phyloP scores from a whole-genome alignment of 1,140 invertebrate genomes.

The Drosophila parabipectinata region DNA sequence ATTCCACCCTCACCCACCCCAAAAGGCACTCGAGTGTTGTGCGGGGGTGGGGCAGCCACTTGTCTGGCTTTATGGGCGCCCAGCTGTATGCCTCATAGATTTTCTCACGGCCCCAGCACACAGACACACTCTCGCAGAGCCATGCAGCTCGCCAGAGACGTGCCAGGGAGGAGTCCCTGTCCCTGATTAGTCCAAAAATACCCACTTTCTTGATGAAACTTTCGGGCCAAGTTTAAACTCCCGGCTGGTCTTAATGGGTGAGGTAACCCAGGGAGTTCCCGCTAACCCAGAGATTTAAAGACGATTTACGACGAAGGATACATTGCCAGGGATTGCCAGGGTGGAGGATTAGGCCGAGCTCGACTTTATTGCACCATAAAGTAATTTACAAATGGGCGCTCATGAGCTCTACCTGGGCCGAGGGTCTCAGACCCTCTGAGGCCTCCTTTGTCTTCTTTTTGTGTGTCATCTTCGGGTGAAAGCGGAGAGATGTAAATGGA shows the following conservation, averaged over 20 bases:
- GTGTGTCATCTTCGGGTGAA: constrained; percentile 64
- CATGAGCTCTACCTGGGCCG: constrained; percentile 56
- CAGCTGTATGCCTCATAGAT: constrained; percentile 81
- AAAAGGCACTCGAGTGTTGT: constrained; percentile 8
- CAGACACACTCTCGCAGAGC: constrained; percentile 1
- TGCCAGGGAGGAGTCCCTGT: no score
- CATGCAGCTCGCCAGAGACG: no score
- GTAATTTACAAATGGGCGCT: constrained; percentile 76
- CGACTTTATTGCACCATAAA: constrained; percentile 61
- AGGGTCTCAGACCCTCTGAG: neutral
- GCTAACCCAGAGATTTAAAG: constrained; percentile 41
- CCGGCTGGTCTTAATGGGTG: constrained; percentile 21
- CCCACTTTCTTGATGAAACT: neutral
- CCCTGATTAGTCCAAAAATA: neutral
- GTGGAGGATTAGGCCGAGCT: neutral
- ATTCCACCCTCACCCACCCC: constrained; percentile 25
- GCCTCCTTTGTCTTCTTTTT: constrained; percentile 22
- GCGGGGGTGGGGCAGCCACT: constrained; percentile 28
- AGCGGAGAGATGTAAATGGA: constrained; percentile 46
- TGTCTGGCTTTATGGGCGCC: constrained; percentile 63
- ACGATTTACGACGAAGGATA: constrained; percentile 40
- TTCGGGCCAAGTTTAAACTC: constrained; percentile 15
- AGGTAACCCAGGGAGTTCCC: constrained; percentile 34
- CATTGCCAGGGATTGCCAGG: constrained; percentile 1
- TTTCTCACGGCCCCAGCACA: constrained; percentile 67